A percentile compares a stretch with the other conserved stretches of the same genome.
Conservation (phyloP, 1,140 invertebrate species). For the Scaptomyza hsui region DNA sequence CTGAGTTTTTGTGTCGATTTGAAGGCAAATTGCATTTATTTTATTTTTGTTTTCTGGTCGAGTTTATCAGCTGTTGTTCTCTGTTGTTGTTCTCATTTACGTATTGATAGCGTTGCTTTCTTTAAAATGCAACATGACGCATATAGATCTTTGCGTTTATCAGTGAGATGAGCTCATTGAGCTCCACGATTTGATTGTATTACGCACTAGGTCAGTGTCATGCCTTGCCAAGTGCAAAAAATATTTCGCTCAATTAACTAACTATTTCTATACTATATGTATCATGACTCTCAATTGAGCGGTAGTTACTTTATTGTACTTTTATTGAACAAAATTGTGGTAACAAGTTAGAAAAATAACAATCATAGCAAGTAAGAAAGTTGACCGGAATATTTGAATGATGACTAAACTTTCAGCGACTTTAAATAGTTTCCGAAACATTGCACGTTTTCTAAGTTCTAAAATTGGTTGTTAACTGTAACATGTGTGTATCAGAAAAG, state of each 20-base stretch:
- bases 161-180: constrained; percentile 13
- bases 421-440: too few species aligned
- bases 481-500: too few species aligned
- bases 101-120: background rate
- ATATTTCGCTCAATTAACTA: background rate
- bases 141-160: constrained; percentile 6
- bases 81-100: background rate
- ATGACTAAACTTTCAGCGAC: too few species aligned
- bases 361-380: too few species aligned
- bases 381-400: too few species aligned
- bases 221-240: constrained; percentile 2
- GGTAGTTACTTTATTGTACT: background rate
- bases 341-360: too few species aligned
- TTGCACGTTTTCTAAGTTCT: too few species aligned
- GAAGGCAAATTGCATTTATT: constrained; percentile 2
- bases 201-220: background rate
- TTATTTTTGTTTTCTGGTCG: too few species aligned
- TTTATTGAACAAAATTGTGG: too few species aligned
- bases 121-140: constrained; percentile 23
- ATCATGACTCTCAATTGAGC: constrained; percentile 5
- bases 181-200: background rate
- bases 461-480: too few species aligned
- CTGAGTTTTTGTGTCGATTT: background rate
- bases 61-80: constrained; percentile 21
- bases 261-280: background rate